Evolutionary conservation across 2,888 invertebrate genomes (phyloP).

Genomic region (Orthosia gothica): DNA sequence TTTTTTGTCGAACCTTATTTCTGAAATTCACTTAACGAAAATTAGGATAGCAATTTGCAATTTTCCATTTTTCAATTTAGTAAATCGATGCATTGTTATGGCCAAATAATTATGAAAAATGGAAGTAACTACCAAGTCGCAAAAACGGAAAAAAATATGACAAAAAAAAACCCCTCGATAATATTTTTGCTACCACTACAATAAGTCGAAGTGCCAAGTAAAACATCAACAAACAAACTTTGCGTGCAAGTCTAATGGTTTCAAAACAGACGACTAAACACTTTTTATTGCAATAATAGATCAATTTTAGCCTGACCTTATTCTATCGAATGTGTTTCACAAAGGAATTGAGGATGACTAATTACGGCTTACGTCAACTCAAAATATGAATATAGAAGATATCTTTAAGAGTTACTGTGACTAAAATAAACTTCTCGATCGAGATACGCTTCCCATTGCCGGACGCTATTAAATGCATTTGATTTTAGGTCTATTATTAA

Average conservation of each 20-base stretch:
- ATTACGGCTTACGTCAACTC: slow-evolving; percentile 54
- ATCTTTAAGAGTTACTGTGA: slow-evolving; percentile 48
- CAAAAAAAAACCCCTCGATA: not conserved
- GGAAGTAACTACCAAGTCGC: not conserved
- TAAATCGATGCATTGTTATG: not conserved
- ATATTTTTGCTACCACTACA: slow-evolving; percentile 21
- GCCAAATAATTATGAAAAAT: not conserved
- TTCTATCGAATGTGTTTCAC: slow-evolving; percentile 39
- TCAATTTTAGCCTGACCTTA: slow-evolving; percentile 49
- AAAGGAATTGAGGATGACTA: slow-evolving; percentile 51
- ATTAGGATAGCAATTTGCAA: not conserved
- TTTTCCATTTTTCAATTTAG: not conserved
- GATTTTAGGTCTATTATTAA: slow-evolving; percentile 29
- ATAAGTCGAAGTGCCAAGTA: slow-evolving; percentile 44
- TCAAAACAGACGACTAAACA: slow-evolving; percentile 37
- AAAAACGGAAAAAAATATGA: not conserved
- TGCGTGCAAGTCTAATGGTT: slow-evolving; percentile 27
- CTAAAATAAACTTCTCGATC: slow-evolving; percentile 59
- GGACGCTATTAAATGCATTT: slow-evolving; percentile 44
- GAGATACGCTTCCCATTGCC: slow-evolving; percentile 43
- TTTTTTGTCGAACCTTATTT: not conserved
- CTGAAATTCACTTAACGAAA: not conserved
- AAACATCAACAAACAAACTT: slow-evolving; percentile 50
- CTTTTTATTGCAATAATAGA: slow-evolving; percentile 51
- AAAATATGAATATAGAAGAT: slow-evolving; percentile 34